Evolutionary conservation across 2,888 invertebrate species (phyloP).

Genomic region (Cheilosia pagana): DNA sequence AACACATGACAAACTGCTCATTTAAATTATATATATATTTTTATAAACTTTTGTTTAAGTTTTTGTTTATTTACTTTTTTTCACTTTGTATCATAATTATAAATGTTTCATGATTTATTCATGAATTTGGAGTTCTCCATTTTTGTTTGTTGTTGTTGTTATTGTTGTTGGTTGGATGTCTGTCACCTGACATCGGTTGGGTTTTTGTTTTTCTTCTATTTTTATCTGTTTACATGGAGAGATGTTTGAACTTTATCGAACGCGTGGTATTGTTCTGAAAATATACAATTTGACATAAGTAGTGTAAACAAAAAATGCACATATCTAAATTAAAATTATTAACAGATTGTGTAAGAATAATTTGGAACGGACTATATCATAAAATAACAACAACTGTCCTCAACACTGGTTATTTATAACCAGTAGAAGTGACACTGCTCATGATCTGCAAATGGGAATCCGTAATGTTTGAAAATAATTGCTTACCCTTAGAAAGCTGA

Average conservation of each 20-base stretch:
- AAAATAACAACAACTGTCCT: too few species aligned
- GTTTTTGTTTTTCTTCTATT: conserved; percentile 6
- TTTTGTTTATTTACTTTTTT: conserved; percentile 27
- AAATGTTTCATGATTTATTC: conserved; percentile 51
- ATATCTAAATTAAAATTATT: too few species aligned
- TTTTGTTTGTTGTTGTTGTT: background rate
- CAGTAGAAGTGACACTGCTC: too few species aligned
- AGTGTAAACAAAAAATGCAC: background rate
- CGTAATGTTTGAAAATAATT: too few species aligned
- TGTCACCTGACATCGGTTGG: conserved; percentile 51
- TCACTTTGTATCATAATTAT: conserved; percentile 39
- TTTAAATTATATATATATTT: conserved; percentile 60
- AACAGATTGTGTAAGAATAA: too few species aligned
- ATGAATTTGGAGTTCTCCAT: conserved; percentile 40
- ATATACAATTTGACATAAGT: background rate
- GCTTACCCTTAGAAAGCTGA: too few species aligned
- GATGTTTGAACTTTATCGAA: conserved; percentile 78
- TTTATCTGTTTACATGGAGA: conserved; percentile 21
- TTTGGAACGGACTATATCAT: too few species aligned
- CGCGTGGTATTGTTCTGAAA: conserved; percentile 81
- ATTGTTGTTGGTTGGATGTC: conserved; percentile 19
- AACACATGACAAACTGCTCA: conserved; percentile 70
- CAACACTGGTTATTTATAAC: too few species aligned
- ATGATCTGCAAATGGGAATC: too few species aligned
- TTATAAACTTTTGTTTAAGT: conserved; percentile 14